These are phyloP conservation scores for Siniperca scherzeri DNA, from an alignment of 2,797 vertebrate species.

Conservation along the genomic window DNA sequence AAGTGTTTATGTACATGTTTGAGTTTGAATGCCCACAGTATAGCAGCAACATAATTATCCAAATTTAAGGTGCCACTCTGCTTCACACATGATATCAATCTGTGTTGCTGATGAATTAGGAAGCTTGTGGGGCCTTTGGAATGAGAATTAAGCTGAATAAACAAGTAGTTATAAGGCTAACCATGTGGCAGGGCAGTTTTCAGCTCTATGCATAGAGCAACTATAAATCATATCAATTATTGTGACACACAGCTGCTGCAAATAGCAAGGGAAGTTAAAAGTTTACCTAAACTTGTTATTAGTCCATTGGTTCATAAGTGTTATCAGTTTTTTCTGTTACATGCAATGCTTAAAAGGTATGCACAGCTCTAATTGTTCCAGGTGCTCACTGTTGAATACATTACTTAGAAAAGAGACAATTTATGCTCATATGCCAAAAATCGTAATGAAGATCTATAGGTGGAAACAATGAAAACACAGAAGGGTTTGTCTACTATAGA, in stretches of 20 bases:
- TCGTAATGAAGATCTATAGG: slow-evolving; percentile 57
- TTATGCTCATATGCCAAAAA: slow-evolving; percentile 25
- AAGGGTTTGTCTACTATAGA: slow-evolving; percentile 30
- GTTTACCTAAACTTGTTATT: slow-evolving; percentile 18
- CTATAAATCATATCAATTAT: slow-evolving; percentile 59
- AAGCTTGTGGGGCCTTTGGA: slow-evolving; percentile 33
- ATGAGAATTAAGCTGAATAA: slow-evolving; percentile 59
- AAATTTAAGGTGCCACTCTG: slow-evolving; percentile 57
- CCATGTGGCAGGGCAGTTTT: slow-evolving; percentile 46
- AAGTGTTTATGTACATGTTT: slow-evolving; percentile 66
- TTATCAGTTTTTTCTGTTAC: slow-evolving; percentile 7
- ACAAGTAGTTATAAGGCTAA: slow-evolving; percentile 50
- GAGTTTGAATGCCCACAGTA: slow-evolving; percentile 54
- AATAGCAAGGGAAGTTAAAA: slow-evolving; percentile 15
- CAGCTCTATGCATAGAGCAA: slow-evolving; percentile 5
- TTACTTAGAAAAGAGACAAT: slow-evolving; percentile 43
- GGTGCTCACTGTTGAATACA: slow-evolving; percentile 27
- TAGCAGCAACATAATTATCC: slow-evolving; percentile 41
- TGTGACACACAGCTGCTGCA: slow-evolving; percentile 51
- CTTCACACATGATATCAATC: slow-evolving; percentile 67
- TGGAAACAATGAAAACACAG: slow-evolving; percentile 47
- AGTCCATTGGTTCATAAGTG: background rate
- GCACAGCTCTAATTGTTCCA: slow-evolving; percentile 35
- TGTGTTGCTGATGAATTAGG: slow-evolving; percentile 63
- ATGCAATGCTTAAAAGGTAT: slow-evolving; percentile 17